Evolutionary conservation across 1,140 invertebrate species (phyloP).

Genomic region (Diploscapter pachys): DNA sequence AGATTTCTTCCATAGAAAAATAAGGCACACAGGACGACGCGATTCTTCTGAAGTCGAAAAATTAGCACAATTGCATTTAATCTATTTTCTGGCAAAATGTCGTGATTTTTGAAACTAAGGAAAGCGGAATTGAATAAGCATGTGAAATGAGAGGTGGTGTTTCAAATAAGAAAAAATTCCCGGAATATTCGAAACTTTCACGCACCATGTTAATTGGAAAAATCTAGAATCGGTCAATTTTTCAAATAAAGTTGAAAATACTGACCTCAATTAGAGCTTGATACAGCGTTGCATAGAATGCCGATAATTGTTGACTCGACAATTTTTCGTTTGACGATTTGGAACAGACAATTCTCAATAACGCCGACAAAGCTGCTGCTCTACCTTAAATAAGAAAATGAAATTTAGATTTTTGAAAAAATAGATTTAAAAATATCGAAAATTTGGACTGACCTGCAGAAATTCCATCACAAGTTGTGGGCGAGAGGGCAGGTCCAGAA

Average conservation of each 20-base stretch:
- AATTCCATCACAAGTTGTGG: too few relatives aligned
- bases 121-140: too few relatives aligned
- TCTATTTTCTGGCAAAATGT: slow-evolving; percentile 28
- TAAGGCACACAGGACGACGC: slow-evolving; percentile 53
- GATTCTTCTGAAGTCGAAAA: slow-evolving; percentile 40
- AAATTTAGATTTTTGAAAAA: slow-evolving; percentile 4
- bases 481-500: too few relatives aligned
- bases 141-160: too few relatives aligned
- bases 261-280: slow-evolving; percentile 75
- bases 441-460: too few relatives aligned
- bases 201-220: too few relatives aligned
- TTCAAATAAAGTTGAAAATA: slow-evolving; percentile 60
- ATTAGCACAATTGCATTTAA: slow-evolving; percentile 68
- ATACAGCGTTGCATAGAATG: slow-evolving; percentile 86
- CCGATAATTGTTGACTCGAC: slow-evolving; percentile 83
- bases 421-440: too few relatives aligned
- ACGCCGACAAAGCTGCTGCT: slow-evolving; percentile 87
- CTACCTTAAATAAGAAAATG: slow-evolving; percentile 68
- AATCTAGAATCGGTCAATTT: neutral
- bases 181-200: too few relatives aligned
- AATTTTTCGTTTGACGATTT: slow-evolving; percentile 94
- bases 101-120: neutral
- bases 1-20: slow-evolving; percentile 65
- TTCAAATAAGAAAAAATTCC: too few relatives aligned
- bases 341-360: slow-evolving; percentile 90